phyloP scores from a whole-genome alignment of 2,888 invertebrate genomes.

The Clivina fossor region DNA sequence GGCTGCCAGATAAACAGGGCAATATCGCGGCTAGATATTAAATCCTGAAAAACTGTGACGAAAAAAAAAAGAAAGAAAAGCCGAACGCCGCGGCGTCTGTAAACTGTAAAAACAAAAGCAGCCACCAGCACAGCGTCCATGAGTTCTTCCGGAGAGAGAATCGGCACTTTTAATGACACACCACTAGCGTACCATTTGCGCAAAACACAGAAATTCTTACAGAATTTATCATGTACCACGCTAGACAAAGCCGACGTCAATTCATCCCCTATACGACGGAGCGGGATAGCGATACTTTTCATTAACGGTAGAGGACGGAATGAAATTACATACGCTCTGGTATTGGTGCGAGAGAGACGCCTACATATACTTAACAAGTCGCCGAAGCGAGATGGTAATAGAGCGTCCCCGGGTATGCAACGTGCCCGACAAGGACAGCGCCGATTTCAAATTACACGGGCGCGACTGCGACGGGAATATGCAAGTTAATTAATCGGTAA shows the following conservation, averaged over 20 bases:
- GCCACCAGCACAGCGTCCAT: too few relatives aligned
- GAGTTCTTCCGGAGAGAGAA: too few relatives aligned
- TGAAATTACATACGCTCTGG: conserved; percentile 57
- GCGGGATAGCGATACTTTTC: conserved; percentile 53
- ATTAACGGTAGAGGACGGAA: conserved; percentile 55
- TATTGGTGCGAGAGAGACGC: conserved; percentile 37
- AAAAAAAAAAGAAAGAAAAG: too few relatives aligned
- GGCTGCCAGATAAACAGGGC: too few relatives aligned
- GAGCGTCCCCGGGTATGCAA: conserved; percentile 35
- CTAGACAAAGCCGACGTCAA: conserved; percentile 9
- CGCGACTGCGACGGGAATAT: conserved; percentile 55
- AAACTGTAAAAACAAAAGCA: too few relatives aligned
- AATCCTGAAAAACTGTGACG: too few relatives aligned
- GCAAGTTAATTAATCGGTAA: conserved; percentile 58
- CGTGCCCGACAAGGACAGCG: conserved; percentile 39
- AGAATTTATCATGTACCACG: conserved; percentile 31
- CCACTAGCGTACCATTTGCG: conserved; percentile 24
- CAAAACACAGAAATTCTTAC: conserved; percentile 31
- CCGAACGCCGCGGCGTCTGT: too few relatives aligned
- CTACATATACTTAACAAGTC: conserved; percentile 31
- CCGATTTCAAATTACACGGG: conserved; percentile 49
- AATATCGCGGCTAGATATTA: too few relatives aligned
- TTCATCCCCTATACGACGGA: conserved; percentile 42
- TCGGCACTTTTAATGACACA: conserved; percentile 30
- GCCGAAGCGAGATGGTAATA: conserved; percentile 43